phyloP scores from a whole-genome alignment of 2,888 invertebrate species.

The Patella caerulea region DNA sequence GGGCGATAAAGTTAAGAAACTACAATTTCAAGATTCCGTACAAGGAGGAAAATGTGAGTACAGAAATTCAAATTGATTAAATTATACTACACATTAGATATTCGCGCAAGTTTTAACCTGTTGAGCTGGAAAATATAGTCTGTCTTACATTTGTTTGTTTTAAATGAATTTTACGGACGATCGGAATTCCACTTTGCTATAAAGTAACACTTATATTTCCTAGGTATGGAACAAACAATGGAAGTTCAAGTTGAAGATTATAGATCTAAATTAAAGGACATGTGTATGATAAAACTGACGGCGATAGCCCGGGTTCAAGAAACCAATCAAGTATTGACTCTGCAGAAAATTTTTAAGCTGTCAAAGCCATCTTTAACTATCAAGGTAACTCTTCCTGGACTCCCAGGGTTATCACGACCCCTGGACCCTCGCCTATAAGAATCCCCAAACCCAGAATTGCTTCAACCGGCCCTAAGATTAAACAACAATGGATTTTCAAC shows the following conservation, averaged over 20 bases:
- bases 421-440: too few species aligned
- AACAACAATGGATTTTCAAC: too few species aligned
- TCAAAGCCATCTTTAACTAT: constrained; percentile 79
- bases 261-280: constrained; percentile 80
- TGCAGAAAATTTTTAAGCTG: constrained; percentile 86
- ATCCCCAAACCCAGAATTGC: too few species aligned
- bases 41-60: constrained; percentile 41
- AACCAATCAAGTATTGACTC: constrained; percentile 87
- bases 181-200: too few species aligned
- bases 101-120: too few species aligned
- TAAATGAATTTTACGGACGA: too few species aligned
- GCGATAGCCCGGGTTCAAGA: constrained; percentile 84
- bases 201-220: not conserved
- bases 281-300: constrained; percentile 81
- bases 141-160: too few species aligned
- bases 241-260: constrained; percentile 57
- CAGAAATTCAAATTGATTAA: too few species aligned
- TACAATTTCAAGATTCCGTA: constrained; percentile 76
- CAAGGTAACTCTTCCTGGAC: constrained; percentile 74
- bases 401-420: too few species aligned
- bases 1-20: constrained; percentile 82
- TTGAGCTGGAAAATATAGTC: too few species aligned
- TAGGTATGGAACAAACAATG: not conserved
- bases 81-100: not conserved
- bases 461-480: too few species aligned